These are phyloP conservation scores for Pollimyrus isidori DNA, from an alignment of 2,113 vertebrate genomes.

Conservation along the genomic window DNA sequence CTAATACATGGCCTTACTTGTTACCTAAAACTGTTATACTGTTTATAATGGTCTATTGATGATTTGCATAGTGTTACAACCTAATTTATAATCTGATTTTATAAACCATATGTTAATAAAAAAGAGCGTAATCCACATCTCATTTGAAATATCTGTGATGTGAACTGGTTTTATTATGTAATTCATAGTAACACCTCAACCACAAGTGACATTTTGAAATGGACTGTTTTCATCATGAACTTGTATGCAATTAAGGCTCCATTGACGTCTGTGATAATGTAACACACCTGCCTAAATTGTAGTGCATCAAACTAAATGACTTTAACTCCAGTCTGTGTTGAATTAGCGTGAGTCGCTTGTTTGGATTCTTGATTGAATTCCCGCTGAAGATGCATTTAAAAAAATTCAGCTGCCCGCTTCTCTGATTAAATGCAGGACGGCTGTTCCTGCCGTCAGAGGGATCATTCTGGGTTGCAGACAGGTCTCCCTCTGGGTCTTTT, in stretches of 20 bases:
- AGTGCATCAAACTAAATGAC: not conserved
- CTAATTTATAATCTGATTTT: not conserved
- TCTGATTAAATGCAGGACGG: not conserved
- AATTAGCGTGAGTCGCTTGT: conserved; percentile 29
- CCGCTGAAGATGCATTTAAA: not conserved
- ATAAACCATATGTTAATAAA: not conserved
- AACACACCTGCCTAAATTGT: not conserved
- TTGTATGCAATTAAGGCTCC: not conserved
- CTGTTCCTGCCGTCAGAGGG: not conserved
- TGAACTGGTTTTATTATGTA: not conserved
- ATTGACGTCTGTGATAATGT: not conserved
- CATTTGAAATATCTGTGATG: not conserved
- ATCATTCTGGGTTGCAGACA: not conserved
- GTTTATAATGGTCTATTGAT: not conserved
- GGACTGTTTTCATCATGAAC: not conserved
- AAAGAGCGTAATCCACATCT: not conserved
- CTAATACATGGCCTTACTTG: no score
- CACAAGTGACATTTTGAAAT: not conserved
- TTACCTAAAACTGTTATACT: not conserved
- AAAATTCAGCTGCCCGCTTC: not conserved
- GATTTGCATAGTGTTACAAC: not conserved
- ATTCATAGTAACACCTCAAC: not conserved
- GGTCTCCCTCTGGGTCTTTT: not conserved
- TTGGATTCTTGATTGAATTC: conserved; percentile 30
- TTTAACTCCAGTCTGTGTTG: not conserved